Percentiles rank a stretch among this genome's conserved stretches.
These are phyloP conservation scores for Allacma fusca DNA, from an alignment of 2,888 invertebrate genomes.

Conservation along the genomic window DNA sequence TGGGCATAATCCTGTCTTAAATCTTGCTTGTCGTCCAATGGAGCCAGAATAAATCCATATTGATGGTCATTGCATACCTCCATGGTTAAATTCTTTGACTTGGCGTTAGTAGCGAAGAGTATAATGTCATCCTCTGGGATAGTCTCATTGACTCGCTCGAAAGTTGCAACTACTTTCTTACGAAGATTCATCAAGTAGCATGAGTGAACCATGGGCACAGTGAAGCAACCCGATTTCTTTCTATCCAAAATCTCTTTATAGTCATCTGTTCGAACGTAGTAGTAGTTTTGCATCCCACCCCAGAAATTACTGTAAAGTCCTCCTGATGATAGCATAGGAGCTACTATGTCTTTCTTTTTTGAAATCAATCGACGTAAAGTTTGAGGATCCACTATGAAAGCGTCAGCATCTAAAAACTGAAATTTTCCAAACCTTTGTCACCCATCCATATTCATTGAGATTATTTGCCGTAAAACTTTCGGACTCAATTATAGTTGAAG, in stretches of 20 bases:
- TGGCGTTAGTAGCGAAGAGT: constrained; percentile 85
- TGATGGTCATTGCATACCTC: constrained; percentile 80
- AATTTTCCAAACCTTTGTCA: no score
- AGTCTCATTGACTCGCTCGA: constrained; percentile 65
- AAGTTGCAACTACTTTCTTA: constrained; percentile 69
- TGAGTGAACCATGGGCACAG: constrained; percentile 91
- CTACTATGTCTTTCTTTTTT: constrained; percentile 73
- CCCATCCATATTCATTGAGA: constrained; percentile 1
- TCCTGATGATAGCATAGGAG: constrained; percentile 87
- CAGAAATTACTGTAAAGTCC: constrained; percentile 92
- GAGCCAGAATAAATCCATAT: constrained; percentile 85
- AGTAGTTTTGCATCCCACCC: constrained; percentile 91
- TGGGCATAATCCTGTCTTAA: constrained; percentile 75
- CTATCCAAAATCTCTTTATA: constrained; percentile 81
- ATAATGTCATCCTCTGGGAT: constrained; percentile 93
- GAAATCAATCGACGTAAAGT: constrained; percentile 72
- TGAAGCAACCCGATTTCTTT: constrained; percentile 73
- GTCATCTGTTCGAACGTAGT: constrained; percentile 82
- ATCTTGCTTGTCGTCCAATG: constrained; percentile 75
- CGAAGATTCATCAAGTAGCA: constrained; percentile 82
- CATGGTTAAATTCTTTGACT: constrained; percentile 72
- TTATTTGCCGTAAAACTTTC: neutral
- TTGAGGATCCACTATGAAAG: constrained; percentile 75
- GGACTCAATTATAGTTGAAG: no score
- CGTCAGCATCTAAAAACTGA: constrained; percentile 86